Conservation (phyloP, 2,113 vertebrate genomes). For the Bostrychus sinensis region DNA sequence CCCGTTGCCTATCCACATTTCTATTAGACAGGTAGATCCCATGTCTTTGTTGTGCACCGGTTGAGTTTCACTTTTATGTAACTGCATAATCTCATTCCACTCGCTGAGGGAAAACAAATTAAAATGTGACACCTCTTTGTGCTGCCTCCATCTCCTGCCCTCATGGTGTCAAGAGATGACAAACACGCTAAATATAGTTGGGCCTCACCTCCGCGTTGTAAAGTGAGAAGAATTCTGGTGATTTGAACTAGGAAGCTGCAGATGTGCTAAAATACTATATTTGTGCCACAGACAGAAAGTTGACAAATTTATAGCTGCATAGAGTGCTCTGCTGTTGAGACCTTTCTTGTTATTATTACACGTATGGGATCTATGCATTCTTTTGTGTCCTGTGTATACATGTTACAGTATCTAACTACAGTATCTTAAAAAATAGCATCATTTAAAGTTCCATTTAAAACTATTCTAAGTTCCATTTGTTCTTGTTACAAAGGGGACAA, state of each 20-base stretch:
- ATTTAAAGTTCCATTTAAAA: too few relatives aligned
- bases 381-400: too few relatives aligned
- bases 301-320: neutral
- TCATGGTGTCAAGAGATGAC: slow-evolving; percentile 53
- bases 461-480: too few relatives aligned
- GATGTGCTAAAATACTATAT: neutral
- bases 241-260: neutral
- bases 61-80: slow-evolving; percentile 20
- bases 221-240: neutral
- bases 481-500: too few relatives aligned
- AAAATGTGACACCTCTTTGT: slow-evolving; percentile 67
- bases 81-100: slow-evolving; percentile 43
- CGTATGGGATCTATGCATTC: too few relatives aligned
- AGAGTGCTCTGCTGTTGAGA: too few relatives aligned
- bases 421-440: too few relatives aligned
- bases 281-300: neutral
- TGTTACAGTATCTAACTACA: too few relatives aligned
- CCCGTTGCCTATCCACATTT: too few relatives aligned
- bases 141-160: slow-evolving; percentile 56
- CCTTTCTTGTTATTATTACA: neutral
- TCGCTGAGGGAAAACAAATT: slow-evolving; percentile 70
- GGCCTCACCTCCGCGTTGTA: slow-evolving; percentile 31
- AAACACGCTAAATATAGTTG: slow-evolving; percentile 62
- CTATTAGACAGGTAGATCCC: slow-evolving; percentile 19
- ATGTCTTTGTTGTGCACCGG: slow-evolving; percentile 1